These are phyloP conservation scores for Sceloporus undulatus DNA, from an alignment of 2,113 vertebrate species.

Conservation along the genomic window DNA sequence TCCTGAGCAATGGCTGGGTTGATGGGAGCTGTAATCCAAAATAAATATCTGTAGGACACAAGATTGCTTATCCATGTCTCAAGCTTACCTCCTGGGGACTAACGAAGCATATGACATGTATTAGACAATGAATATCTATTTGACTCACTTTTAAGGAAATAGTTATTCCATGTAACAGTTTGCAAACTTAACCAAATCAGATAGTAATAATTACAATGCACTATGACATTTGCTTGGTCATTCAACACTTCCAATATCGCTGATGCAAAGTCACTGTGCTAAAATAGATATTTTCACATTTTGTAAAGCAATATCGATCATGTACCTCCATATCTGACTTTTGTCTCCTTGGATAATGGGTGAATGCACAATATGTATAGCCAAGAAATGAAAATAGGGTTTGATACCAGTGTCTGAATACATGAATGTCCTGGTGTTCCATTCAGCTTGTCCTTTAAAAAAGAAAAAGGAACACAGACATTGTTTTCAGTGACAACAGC, in stretches of 20 bases:
- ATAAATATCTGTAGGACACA: not conserved
- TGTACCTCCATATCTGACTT: slow-evolving; percentile 29
- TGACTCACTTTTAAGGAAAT: slow-evolving; percentile 22
- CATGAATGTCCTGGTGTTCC: slow-evolving; percentile 44
- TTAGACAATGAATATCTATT: not conserved
- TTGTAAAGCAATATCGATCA: slow-evolving; percentile 19
- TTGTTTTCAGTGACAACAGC: slow-evolving; percentile 58
- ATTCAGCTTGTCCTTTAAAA: slow-evolving; percentile 63
- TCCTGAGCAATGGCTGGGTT: not conserved
- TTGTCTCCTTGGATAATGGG: slow-evolving; percentile 21
- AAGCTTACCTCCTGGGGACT: not conserved
- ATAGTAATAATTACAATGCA: slow-evolving; percentile 29
- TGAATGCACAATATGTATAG: slow-evolving; percentile 59
- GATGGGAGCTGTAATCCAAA: not conserved
- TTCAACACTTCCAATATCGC: not conserved
- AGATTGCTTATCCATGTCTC: not conserved
- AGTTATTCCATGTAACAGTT: not conserved
- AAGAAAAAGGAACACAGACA: slow-evolving; percentile 58
- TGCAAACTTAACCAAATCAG: slow-evolving; percentile 37
- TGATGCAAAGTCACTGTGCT: not conserved
- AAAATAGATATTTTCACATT: slow-evolving; percentile 32
- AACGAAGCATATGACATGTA: slow-evolving; percentile 21
- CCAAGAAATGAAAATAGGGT: slow-evolving; percentile 48
- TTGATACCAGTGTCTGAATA: slow-evolving; percentile 67
- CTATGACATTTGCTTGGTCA: not conserved